Base-by-base conservation (phyloP, 2,888 invertebrate genomes). In the Omphaloscelis lunosa region DNA sequence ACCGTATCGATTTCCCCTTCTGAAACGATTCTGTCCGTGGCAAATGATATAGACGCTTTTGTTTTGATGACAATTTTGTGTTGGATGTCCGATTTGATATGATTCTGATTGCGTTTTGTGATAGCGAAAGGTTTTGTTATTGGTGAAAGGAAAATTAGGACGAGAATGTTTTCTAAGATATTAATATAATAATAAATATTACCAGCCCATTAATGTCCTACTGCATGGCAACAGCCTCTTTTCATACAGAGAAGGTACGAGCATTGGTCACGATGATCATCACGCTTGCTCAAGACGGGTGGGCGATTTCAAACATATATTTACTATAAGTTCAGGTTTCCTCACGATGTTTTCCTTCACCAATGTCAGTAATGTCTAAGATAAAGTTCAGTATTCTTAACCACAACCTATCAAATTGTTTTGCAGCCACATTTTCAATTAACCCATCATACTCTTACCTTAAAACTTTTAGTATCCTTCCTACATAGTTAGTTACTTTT, bases 1-100 rank as follows among this genome's bases (percentile, higher is more conserved):
- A 79, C 75, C 72, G 61, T 79, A 88, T 89, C 88, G 85, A 90
- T 90, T 90, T 87, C 86, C 86, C 74, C 75, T 86, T 78, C 81
- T 81, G 84, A 84, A 83, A 77, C 70, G 82, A 76, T 81, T 81
- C 75, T 84, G 79, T 78, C 78, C 72, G 71, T 78, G 84, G 77
- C 79, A 75, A 86, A 84, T 83, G 75, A 79, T 82, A 72, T 77
- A 79, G 71, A 85, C 67, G 68, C 76, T 83, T 85, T 85, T 83
- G 73, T 85, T 77, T 83, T 15, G 61, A 45, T 61, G 75, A 6
- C 59, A 51, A 81, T 83, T 81, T 81, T 69, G 58, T 81, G 71
- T 67, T 68, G 29, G 58, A 73, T 75, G 67, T 70, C 62, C 72
- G 34, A 59, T 75, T 69, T 72, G 53, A 71, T 78, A 29, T 58